Conservation (phyloP, 2,113 vertebrate genomes). For the Phylloscopus trochilus region DNA sequence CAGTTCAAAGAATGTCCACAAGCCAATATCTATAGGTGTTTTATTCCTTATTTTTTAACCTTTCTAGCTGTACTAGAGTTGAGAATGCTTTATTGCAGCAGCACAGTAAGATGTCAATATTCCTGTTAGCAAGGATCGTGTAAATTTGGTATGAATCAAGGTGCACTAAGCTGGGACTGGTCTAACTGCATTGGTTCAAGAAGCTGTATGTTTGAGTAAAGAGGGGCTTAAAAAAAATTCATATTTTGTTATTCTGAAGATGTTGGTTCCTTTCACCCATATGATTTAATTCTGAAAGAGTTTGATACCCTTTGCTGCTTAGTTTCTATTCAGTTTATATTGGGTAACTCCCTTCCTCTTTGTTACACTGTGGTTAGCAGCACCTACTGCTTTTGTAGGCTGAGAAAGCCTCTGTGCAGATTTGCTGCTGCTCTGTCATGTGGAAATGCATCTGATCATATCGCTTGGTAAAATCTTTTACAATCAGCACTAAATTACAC, state of each 20-base stretch:
- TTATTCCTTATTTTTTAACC: background rate
- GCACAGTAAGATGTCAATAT: background rate
- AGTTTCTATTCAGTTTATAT: constrained; percentile 38
- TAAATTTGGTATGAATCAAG: background rate
- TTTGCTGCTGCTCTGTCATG: constrained; percentile 6
- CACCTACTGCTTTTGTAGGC: background rate
- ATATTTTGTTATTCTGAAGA: background rate
- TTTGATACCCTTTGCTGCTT: background rate
- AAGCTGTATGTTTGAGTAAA: background rate
- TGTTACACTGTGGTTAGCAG: constrained; percentile 51
- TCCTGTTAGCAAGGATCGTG: background rate
- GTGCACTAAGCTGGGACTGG: background rate
- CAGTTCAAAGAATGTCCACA: background rate
- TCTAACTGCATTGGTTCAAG: background rate
- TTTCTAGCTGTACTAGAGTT: background rate
- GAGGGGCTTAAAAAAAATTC: background rate
- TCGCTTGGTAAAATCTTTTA: background rate
- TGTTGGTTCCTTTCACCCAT: background rate
- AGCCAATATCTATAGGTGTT: background rate
- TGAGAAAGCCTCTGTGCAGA: background rate
- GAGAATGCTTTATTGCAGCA: background rate
- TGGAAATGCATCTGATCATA: background rate
- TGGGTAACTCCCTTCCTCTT: constrained; percentile 66
- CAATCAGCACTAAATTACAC: background rate
- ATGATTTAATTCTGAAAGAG: background rate